Evolutionary conservation across 2,797 vertebrate species (phyloP).

Genomic region (Gallirallus australis): DNA sequence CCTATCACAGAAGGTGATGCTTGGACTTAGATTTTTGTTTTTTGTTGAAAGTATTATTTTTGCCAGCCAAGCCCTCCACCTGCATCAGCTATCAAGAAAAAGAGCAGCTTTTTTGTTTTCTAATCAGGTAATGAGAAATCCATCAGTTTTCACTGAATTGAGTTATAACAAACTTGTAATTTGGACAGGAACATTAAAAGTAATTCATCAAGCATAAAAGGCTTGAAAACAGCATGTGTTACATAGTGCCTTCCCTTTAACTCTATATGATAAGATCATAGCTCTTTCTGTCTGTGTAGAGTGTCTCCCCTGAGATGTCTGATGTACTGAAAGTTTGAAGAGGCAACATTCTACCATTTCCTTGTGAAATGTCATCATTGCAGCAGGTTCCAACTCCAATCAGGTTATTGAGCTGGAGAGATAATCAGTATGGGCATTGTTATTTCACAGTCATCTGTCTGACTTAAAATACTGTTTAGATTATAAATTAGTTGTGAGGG

Average conservation of each 20-base stretch:
- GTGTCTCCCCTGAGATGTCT: background rate
- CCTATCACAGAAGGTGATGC: background rate
- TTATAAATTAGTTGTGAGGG: background rate
- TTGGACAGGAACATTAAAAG: background rate
- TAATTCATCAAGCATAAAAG: background rate
- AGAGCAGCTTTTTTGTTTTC: background rate
- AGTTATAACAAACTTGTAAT: background rate
- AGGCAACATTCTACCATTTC: background rate
- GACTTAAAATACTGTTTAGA: constrained; percentile 1
- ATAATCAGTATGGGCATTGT: background rate
- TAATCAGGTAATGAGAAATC: background rate
- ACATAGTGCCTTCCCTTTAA: background rate
- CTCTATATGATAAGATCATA: background rate
- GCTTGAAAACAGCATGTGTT: background rate
- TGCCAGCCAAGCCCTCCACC: background rate
- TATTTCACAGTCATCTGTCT: constrained; percentile 26
- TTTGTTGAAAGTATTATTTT: background rate
- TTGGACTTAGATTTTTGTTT: background rate
- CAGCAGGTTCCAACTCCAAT: background rate
- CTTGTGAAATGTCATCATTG: constrained; percentile 29
- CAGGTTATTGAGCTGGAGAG: constrained; percentile 28
- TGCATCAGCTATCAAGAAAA: background rate
- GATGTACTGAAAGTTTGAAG: background rate
- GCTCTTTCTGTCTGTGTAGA: background rate
- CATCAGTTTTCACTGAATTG: background rate